These are phyloP conservation scores for Todiramphus chloris DNA, from an alignment of 2,113 vertebrate species.

Conservation along the genomic window DNA sequence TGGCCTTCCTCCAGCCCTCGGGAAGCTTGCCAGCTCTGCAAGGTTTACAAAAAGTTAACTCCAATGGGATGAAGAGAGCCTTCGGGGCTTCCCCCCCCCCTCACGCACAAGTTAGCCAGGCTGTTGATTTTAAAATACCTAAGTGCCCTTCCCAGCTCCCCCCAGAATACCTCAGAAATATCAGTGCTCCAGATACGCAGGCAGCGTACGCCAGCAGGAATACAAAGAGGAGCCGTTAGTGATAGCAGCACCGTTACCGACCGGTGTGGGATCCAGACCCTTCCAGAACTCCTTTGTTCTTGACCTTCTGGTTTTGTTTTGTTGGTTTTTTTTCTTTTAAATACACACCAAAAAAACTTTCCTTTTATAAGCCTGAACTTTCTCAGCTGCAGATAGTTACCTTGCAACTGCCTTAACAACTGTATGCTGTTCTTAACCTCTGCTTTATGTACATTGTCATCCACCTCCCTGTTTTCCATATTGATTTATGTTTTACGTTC, in stretches of 20 bases:
- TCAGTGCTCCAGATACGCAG: accelerated
- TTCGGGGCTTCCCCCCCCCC: neutral
- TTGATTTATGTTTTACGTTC: conserved; percentile 52
- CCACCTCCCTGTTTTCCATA: conserved; percentile 51
- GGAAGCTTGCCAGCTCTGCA: neutral
- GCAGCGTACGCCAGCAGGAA: neutral
- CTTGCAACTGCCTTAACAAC: neutral
- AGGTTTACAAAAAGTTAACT: conserved; percentile 41
- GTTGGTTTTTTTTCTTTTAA: neutral
- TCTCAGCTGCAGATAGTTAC: conserved; percentile 6
- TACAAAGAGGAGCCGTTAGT: conserved; percentile 5
- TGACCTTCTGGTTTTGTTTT: neutral
- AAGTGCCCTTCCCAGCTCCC: neutral
- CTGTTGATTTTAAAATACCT: neutral
- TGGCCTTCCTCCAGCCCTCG: conserved; percentile 10
- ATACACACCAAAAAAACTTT: neutral
- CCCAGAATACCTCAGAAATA: neutral
- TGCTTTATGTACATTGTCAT: conserved; percentile 58
- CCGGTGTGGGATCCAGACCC: conserved; percentile 29
- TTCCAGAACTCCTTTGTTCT: conserved; percentile 55
- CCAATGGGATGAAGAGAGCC: neutral
- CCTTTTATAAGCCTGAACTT: conserved; percentile 29
- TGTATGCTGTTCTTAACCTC: conserved; percentile 4
- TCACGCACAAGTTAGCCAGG: accelerated
- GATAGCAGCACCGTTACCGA: neutral